Percentiles rank a stretch among this genome's conserved stretches.
Conservation (phyloP, 2,888 invertebrate species). For the Phaonia tiefii region DNA sequence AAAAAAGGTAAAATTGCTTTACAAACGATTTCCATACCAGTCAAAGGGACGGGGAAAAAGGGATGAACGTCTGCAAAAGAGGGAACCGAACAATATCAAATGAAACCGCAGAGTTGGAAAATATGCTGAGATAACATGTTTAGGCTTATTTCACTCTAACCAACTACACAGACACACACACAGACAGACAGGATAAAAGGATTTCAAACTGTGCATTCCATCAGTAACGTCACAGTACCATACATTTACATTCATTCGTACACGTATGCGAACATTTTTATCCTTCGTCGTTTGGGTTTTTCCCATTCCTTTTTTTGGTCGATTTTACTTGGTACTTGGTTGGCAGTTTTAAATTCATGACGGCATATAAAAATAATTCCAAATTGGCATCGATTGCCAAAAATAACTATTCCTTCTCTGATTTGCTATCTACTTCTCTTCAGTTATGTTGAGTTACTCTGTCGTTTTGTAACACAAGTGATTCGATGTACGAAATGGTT, state of each 20-base stretch:
- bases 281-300: conserved; percentile 9
- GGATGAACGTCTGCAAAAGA: conserved; percentile 29
- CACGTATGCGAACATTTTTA: not conserved
- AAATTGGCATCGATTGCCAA: conserved; percentile 66
- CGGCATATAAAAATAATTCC: conserved; percentile 64
- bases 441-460: not conserved
- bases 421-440: conserved; percentile 38
- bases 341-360: conserved; percentile 66
- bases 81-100: conserved; percentile 41
- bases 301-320: conserved; percentile 29
- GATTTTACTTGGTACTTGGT: conserved; percentile 57
- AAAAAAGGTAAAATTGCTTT: conserved; percentile 61
- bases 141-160: conserved; percentile 62
- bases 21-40: conserved; percentile 44
- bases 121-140: conserved; percentile 65
- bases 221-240: conserved; percentile 39
- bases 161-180: conserved; percentile 23
- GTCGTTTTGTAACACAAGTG: not conserved
- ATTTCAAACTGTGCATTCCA: conserved; percentile 40
- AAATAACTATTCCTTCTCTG: conserved; percentile 47
- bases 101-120: conserved; percentile 66
- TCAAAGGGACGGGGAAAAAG: conserved; percentile 8
- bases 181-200: not conserved
- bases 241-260: conserved; percentile 6
- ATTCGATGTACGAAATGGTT: too few species aligned